phyloP scores from a whole-genome alignment of 64 coral and sea anemone genomes.

The Stichodactyla helianthus region DNA sequence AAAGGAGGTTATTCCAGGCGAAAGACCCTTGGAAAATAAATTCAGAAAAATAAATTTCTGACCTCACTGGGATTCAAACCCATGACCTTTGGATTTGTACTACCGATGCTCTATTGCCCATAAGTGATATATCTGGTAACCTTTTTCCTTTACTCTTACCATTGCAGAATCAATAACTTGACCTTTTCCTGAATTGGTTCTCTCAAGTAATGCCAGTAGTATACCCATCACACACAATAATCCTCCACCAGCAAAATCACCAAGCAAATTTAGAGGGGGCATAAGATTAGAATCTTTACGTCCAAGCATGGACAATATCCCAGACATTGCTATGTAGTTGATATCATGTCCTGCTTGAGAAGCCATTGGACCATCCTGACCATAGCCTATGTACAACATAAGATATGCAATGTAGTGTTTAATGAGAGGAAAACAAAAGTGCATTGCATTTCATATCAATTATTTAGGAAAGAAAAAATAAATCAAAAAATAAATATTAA shows the following conservation, averaged over 20 bases:
- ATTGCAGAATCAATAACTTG: conserved; percentile 94
- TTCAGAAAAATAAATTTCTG: too few relatives aligned
- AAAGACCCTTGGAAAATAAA: too few relatives aligned
- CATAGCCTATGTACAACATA: conserved; percentile 55
- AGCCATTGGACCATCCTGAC: conserved; percentile 63
- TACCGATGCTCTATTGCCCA: too few relatives aligned
- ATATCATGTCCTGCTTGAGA: conserved; percentile 84
- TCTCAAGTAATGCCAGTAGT: conserved; percentile 87
- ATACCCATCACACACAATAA: conserved; percentile 80
- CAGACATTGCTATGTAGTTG: conserved; percentile 78
- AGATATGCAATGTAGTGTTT: background rate
- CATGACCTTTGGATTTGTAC: too few relatives aligned
- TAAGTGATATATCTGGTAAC: background rate
- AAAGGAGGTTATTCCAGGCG: too few relatives aligned
- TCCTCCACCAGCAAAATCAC: conserved; percentile 94
- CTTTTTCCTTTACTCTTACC: conserved; percentile 30
- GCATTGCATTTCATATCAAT: too few relatives aligned
- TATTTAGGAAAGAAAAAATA: too few relatives aligned
- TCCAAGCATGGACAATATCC: conserved; percentile 75
- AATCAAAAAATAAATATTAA: too few relatives aligned
- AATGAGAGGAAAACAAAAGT: too few relatives aligned
- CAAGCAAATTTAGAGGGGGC: conserved; percentile 80
- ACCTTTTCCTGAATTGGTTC: conserved; percentile 84
- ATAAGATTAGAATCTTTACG: conserved; percentile 67
- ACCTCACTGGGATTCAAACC: too few relatives aligned